Conservation (phyloP, 2,888 invertebrate genomes). For the Torymus aiolomorphi region DNA sequence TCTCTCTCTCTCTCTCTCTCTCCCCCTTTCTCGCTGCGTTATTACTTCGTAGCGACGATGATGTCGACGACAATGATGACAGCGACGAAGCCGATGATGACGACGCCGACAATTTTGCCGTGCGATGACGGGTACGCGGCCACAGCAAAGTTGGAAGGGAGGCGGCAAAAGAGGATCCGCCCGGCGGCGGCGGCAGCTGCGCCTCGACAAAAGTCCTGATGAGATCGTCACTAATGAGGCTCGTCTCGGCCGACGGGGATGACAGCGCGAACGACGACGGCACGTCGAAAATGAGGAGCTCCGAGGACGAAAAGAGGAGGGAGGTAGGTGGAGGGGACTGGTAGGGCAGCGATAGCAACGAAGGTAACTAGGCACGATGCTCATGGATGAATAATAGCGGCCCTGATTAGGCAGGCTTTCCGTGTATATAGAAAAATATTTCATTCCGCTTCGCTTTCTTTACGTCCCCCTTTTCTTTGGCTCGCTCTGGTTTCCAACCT, state of each 20-base stretch:
- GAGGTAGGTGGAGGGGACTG: not conserved
- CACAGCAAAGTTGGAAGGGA: not conserved
- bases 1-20: no score
- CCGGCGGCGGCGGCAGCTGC: slow-evolving; percentile 12
- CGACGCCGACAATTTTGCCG: no score
- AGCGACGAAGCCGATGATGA: no score
- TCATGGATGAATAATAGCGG: slow-evolving; percentile 50
- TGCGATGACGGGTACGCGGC: no score
- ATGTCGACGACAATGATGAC: no score
- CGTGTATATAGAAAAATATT: slow-evolving; percentile 47
- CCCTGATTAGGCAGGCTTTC: slow-evolving; percentile 43
- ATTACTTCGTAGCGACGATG: no score
- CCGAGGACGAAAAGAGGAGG: not conserved
- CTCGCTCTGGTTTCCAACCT: slow-evolving; percentile 4
- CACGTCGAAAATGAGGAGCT: slow-evolving; percentile 42
- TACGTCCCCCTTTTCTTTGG: slow-evolving; percentile 13
- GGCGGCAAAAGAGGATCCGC: not conserved
- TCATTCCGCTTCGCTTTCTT: slow-evolving; percentile 35
- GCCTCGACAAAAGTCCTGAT: slow-evolving; percentile 53
- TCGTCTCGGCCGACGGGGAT: slow-evolving; percentile 27
- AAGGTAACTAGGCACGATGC: slow-evolving; percentile 35
- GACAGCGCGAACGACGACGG: not conserved
- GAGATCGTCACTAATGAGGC: slow-evolving; percentile 56
- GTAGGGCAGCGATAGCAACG: not conserved
- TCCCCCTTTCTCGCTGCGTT: no score